Evolutionary conservation across 35 echinoderm and acorn worm species (phyloP).

Genomic region (Lytechinus variegatus): DNA sequence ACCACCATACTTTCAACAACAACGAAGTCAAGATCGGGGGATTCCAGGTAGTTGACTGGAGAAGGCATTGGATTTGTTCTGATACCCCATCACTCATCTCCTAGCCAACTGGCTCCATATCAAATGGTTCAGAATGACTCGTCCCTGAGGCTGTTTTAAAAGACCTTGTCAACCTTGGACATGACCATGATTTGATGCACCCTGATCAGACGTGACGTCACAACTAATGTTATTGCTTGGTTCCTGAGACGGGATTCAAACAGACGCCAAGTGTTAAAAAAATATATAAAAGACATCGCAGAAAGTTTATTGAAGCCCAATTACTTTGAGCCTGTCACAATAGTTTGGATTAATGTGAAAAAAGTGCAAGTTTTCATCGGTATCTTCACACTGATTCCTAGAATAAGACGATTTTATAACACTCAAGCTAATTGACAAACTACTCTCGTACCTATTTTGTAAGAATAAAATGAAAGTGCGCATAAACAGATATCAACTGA

Average conservation of each 20-base stretch:
- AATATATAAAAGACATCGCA: too few species aligned
- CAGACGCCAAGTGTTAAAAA: too few species aligned
- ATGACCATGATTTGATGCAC: not conserved
- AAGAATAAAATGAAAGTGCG: not conserved
- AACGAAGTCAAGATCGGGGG: not conserved
- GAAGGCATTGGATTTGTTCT: not conserved
- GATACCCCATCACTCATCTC: conserved; percentile 6
- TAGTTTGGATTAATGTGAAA: too few species aligned
- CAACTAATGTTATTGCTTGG: not conserved
- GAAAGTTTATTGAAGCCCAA: too few species aligned
- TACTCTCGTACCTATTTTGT: not conserved
- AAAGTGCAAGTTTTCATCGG: too few species aligned
- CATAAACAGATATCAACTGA: not conserved
- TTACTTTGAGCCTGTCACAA: too few species aligned
- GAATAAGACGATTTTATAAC: too few species aligned
- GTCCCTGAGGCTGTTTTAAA: not conserved
- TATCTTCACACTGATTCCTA: too few species aligned
- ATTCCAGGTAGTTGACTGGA: conserved; percentile 4
- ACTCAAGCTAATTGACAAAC: too few species aligned
- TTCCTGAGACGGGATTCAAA: not conserved
- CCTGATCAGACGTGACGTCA: not conserved
- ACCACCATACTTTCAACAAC: not conserved
- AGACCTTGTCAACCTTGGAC: not conserved
- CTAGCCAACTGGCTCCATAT: conserved; percentile 9
- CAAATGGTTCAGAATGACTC: not conserved